Evolutionary conservation across 2,113 vertebrate species (phyloP).

Genomic region (Pampusana beccarii): DNA sequence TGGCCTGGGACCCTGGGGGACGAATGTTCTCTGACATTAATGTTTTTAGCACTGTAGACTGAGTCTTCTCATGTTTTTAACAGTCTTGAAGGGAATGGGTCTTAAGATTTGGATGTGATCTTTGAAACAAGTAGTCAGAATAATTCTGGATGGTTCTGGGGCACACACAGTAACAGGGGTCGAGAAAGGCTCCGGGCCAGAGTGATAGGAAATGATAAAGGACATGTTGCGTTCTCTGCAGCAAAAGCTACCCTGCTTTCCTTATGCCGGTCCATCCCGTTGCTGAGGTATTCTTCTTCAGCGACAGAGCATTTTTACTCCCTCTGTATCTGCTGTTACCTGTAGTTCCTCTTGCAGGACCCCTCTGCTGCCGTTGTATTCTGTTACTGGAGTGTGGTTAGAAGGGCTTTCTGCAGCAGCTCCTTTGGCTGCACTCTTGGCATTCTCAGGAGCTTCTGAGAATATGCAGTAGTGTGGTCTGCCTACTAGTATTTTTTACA

Average conservation of each 20-base stretch:
- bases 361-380: background rate
- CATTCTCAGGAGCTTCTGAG: background rate
- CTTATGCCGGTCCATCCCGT: background rate
- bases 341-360: background rate
- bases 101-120: background rate
- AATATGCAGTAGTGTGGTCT: background rate
- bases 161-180: background rate
- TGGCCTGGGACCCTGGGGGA: background rate
- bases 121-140: background rate
- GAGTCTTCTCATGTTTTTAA: background rate
- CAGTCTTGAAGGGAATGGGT: background rate
- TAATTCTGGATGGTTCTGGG: background rate
- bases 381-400: background rate
- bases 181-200: background rate
- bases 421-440: background rate
- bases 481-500: background rate
- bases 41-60: background rate
- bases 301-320: background rate
- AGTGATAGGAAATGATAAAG: background rate
- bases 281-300: background rate
- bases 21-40: background rate
- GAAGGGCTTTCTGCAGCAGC: background rate
- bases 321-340: background rate
- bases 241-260: background rate
- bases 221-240: fast-evolving